Evolutionary conservation across 2,888 invertebrate species (phyloP).

Genomic region (Beris chalybata): DNA sequence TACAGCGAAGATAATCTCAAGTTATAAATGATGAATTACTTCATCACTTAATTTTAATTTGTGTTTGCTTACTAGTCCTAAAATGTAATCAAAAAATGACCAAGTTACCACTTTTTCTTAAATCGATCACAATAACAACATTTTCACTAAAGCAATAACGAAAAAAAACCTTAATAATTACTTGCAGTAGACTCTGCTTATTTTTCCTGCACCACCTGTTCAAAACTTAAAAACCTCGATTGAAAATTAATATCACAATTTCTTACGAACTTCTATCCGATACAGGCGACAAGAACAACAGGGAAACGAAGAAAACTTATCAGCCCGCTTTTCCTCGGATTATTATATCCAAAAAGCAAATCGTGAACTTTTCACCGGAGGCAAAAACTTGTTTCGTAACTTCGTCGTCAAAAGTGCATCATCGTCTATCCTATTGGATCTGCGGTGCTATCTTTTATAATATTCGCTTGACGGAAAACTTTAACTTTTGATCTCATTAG

Average conservation of each 20-base stretch:
- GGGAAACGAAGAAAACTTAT: background rate
- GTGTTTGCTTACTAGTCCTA: too few relatives aligned
- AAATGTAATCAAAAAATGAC: too few relatives aligned
- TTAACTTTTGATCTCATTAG: slow-evolving; percentile 31
- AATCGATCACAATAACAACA: too few relatives aligned
- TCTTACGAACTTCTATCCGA: slow-evolving; percentile 3
- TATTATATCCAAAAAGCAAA: slow-evolving; percentile 25
- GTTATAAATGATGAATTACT: too few relatives aligned
- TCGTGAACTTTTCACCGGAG: slow-evolving; percentile 15
- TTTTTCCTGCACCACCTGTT: slow-evolving; percentile 13
- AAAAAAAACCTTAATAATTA: too few relatives aligned
- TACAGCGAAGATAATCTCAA: too few relatives aligned
- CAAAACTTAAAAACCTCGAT: slow-evolving; percentile 13
- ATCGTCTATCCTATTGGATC: background rate
- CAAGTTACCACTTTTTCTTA: too few relatives aligned
- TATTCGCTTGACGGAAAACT: slow-evolving; percentile 24
- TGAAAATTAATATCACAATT: slow-evolving; percentile 18
- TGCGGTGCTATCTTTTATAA: too few relatives aligned
- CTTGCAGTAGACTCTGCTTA: background rate
- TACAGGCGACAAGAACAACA: background rate
- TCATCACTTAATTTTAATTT: too few relatives aligned
- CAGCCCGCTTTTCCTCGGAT: slow-evolving; percentile 17
- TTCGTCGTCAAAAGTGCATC: slow-evolving; percentile 20
- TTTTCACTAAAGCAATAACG: too few relatives aligned
- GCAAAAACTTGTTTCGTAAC: slow-evolving; percentile 11